These are phyloP conservation scores for Champsocephalus gunnari DNA, from an alignment of 2,797 vertebrate species.

Conservation along the genomic window DNA sequence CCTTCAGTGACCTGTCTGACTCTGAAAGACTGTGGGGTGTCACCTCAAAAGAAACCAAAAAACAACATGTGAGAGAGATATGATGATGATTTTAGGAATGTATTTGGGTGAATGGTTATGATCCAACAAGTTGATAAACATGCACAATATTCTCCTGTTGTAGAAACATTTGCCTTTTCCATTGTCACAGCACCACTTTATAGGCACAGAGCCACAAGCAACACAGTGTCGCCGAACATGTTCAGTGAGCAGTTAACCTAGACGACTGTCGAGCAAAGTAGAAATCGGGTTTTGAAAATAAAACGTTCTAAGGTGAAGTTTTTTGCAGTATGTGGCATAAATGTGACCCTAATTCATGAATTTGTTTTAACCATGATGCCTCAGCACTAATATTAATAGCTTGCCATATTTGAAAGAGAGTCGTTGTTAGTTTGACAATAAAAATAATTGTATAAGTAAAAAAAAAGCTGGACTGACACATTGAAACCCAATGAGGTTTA, in stretches of 20 bases:
- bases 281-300: neutral
- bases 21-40: conserved; percentile 70
- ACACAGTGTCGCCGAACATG: neutral
- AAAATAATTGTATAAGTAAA: neutral
- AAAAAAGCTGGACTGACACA: neutral
- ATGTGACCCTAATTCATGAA: neutral
- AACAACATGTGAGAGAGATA: neutral
- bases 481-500: neutral
- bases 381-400: neutral
- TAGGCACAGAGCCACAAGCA: neutral
- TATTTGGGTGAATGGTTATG: conserved; percentile 10
- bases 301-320: neutral
- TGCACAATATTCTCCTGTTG: conserved; percentile 46
- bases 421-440: neutral
- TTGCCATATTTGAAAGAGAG: neutral
- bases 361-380: neutral
- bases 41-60: conserved; percentile 54
- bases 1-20: conserved; percentile 70
- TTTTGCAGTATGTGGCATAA: neutral
- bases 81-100: neutral
- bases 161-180: neutral
- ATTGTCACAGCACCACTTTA: conserved; percentile 3
- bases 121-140: conserved; percentile 17
- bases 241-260: neutral
- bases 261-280: neutral